phyloP scores from a whole-genome alignment of 2,797 vertebrate species.

The Simalia tracyae region DNA sequence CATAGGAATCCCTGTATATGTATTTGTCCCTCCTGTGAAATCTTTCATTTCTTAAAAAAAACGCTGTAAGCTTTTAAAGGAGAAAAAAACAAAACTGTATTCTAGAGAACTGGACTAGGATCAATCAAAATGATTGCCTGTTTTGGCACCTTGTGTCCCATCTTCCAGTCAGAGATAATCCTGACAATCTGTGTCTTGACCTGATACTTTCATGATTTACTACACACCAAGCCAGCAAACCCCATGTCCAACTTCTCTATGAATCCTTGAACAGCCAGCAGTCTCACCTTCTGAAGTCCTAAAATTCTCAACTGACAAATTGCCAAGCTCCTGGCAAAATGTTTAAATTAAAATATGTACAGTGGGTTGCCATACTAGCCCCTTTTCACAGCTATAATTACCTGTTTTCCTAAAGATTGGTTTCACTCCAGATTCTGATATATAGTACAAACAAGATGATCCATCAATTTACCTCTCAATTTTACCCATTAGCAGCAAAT shows the following conservation, averaged over 20 bases:
- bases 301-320: neutral
- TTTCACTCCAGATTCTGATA: neutral
- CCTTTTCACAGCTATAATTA: neutral
- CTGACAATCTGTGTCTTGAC: neutral
- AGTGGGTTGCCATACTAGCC: neutral
- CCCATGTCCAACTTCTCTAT: neutral
- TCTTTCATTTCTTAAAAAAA: neutral
- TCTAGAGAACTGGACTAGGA: neutral
- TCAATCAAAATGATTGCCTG: no score
- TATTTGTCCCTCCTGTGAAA: neutral
- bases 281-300: neutral
- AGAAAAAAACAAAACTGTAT: neutral
- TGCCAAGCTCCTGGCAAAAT: neutral
- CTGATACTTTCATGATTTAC: neutral
- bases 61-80: neutral
- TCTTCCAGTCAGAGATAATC: neutral
- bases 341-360: neutral
- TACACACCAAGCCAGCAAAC: neutral
- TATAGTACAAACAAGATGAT: neutral
- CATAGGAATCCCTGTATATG: neutral
- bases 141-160: neutral
- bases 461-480: neutral
- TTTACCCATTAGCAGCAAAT: neutral
- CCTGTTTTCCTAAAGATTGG: neutral
- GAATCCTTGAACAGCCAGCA: neutral